Conservation (phyloP, 2,888 invertebrate species). For the Drosophila dives region DNA sequence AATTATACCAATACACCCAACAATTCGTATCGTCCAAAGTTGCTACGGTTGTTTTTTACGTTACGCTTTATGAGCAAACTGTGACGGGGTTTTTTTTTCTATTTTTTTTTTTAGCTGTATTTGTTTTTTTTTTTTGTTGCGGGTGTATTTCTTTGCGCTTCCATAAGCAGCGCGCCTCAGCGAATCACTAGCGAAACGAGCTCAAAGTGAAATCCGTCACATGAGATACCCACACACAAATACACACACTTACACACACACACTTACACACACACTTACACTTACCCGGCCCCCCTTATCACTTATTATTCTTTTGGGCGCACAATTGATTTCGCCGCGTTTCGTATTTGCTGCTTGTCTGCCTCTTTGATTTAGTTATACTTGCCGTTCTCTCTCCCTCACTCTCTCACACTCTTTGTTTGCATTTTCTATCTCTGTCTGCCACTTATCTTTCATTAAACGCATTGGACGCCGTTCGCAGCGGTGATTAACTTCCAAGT, state of each 20-base stretch:
- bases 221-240: background rate
- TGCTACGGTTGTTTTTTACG: conserved; percentile 33
- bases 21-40: conserved; percentile 27
- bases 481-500: conserved; percentile 62
- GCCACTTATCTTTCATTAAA: conserved; percentile 58
- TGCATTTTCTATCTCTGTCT: background rate
- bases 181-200: conserved; percentile 59
- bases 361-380: conserved; percentile 43
- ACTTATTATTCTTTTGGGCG: conserved; percentile 45
- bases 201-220: conserved; percentile 32
- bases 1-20: conserved; percentile 41
- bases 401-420: background rate
- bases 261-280: background rate
- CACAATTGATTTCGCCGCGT: conserved; percentile 71
- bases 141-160: conserved; percentile 79
- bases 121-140: conserved; percentile 32
- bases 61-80: conserved; percentile 63
- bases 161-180: conserved; percentile 68
- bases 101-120: conserved; percentile 10
- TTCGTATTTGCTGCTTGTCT: conserved; percentile 59
- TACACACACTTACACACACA: background rate
- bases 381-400: conserved; percentile 9
- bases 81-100: conserved; percentile 29
- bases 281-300: conserved; percentile 4
- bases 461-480: conserved; percentile 48